Evolutionary conservation across 2,113 vertebrate species (phyloP), one percentile per base, ranked within the genome.

Genomic region (Camelus bactrianus): DNA sequence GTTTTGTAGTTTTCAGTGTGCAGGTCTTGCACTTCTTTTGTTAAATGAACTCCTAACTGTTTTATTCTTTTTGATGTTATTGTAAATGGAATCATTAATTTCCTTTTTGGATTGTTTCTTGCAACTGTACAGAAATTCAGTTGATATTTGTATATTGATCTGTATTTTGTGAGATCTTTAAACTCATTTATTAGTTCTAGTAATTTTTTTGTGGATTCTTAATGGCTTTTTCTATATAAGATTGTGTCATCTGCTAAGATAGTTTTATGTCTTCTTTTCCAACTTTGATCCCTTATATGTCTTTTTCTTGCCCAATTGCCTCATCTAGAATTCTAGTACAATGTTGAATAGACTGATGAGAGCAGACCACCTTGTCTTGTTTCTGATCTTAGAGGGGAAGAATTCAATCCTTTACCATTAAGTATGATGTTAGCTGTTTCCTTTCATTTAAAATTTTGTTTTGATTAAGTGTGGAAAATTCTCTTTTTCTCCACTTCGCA

Each of bases 151-250:
- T 94, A 83, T 79, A 73, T 60, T 42, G 28, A 67, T 95, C 16
- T 92, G n/a, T 92, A 58, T 84, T 48, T 93, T 93, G 24, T 1
- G 82, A 72, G n/a, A 65, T 77, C 91, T 95, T 35, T 91, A 77
- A 95, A 72, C 56, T 84, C 30, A 35, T 79, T 94, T 75, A 65
- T 87, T 95, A 38, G 8, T 16, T 82, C 8, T 60, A 76, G 28
- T 58, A 81, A 30, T 22, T 76, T 89, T 94, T 95, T 94, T 30
- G 32, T 42, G 42, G 12, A 50, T 85, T 80, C 13, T 88, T 64
- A 16, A 35, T 77, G 14, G n/a, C 75, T 75, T 72, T 73, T 72
- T 48, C 11, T 42, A 22, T 56, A 50, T 58, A 48, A 92, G 30
- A 96, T 69, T 38, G 13, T 75, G 28, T 26, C n/a, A 76, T 85